Evolutionary conservation across 37 sponge, comb jelly and placozoan genomes (phyloP).

Genomic region (Eunapius fragilis): DNA sequence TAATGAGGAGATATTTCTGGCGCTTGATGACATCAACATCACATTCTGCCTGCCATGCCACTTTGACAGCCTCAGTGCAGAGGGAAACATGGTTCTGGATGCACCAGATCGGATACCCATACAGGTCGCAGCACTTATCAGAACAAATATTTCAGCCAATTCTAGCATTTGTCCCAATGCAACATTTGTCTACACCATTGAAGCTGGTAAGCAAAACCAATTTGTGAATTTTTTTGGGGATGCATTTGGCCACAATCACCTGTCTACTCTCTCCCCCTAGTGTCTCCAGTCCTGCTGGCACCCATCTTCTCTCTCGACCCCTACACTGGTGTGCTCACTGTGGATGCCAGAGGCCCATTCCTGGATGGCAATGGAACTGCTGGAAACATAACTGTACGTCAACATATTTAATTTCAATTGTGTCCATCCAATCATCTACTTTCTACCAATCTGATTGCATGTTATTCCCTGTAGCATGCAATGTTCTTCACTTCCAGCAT

Average conservation of each 20-base stretch:
- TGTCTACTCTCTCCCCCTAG: conserved; percentile 15
- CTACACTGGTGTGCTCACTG: conserved; percentile 20
- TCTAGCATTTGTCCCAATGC: conserved; percentile 48
- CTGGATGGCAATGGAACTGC: conserved; percentile 33
- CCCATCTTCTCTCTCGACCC: conserved; percentile 42
- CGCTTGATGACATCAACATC: conserved; percentile 41
- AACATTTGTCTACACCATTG: conserved; percentile 36
- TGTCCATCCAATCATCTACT: not conserved
- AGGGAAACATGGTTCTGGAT: conserved; percentile 17
- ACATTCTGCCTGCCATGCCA: conserved; percentile 67
- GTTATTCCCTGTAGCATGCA: not conserved
- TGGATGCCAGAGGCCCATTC: conserved; percentile 44
- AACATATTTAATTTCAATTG: not conserved
- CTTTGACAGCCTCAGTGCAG: conserved; percentile 36
- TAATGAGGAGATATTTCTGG: conserved; percentile 5
- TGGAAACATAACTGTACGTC: conserved; percentile 44
- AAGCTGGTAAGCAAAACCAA: conserved; percentile 31
- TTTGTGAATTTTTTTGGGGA: not conserved
- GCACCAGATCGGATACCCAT: conserved; percentile 5
- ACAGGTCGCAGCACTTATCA: not conserved
- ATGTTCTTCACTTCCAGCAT: no score
- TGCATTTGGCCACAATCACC: not conserved
- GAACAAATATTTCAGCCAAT: conserved; percentile 8
- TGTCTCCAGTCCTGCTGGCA: conserved; percentile 17
- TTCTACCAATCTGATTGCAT: no score